Evolutionary conservation across 1,140 invertebrate genomes (phyloP).

Genomic region (Bombus balteatus): DNA sequence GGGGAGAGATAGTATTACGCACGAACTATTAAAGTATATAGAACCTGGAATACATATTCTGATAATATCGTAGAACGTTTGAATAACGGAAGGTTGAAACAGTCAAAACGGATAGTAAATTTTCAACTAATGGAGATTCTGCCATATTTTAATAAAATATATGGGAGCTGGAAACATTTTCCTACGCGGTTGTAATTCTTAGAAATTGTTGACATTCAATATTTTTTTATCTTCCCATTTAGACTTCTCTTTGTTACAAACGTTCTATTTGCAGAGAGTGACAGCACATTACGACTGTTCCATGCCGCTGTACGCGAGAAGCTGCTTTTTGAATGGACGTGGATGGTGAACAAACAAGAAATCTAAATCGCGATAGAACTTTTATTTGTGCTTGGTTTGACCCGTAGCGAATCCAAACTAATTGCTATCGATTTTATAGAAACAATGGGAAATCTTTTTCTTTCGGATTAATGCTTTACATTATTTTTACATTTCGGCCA

Average conservation of each 20-base stretch:
- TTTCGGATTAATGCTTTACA: background rate
- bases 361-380: conserved; percentile 25
- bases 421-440: conserved; percentile 45
- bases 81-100: too few species aligned
- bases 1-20: too few species aligned
- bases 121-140: background rate
- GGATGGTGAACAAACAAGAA: background rate
- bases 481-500: too few species aligned
- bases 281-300: background rate
- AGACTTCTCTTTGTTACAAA: background rate
- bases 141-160: background rate
- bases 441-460: background rate
- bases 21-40: too few species aligned
- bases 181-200: background rate
- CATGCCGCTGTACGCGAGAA: background rate
- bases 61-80: too few species aligned
- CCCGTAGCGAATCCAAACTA: conserved; percentile 21
- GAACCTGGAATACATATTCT: too few species aligned
- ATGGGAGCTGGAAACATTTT: background rate
- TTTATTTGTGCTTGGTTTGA: conserved; percentile 45
- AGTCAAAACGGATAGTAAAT: background rate
- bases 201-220: background rate
- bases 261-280: background rate
- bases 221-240: background rate
- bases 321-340: background rate